phyloP scores from a whole-genome alignment of 2,888 invertebrate genomes.

The Lasioglossum morio region DNA sequence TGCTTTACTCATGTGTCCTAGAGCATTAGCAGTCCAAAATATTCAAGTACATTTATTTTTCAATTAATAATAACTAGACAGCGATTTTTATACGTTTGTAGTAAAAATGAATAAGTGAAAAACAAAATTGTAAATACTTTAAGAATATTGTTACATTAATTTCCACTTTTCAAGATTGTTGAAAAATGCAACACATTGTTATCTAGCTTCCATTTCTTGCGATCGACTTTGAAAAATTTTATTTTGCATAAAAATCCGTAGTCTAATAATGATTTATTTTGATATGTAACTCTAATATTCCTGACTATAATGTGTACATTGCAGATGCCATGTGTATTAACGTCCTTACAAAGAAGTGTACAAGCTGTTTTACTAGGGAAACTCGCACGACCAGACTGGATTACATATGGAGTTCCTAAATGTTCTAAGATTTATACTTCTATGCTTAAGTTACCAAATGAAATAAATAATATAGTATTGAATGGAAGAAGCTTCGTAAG shows the following conservation, averaged over 20 bases:
- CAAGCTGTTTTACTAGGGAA: constrained; percentile 95
- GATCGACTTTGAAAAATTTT: too few species aligned
- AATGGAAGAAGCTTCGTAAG: constrained; percentile 90
- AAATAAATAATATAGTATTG: constrained; percentile 85
- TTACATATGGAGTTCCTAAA: constrained; percentile 93
- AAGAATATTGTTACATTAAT: too few species aligned
- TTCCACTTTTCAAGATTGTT: too few species aligned
- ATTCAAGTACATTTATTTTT: constrained; percentile 87
- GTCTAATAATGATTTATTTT: background rate
- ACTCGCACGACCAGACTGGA: constrained; percentile 94
- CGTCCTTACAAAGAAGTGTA: constrained; percentile 94
- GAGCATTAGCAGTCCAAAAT: constrained; percentile 91
- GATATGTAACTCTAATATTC: background rate
- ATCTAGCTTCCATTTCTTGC: too few species aligned
- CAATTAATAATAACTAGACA: background rate
- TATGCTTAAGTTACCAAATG: constrained; percentile 86
- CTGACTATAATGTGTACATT: constrained; percentile 71
- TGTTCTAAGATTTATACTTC: constrained; percentile 90
- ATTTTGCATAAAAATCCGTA: too few species aligned
- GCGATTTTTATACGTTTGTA: too few species aligned
- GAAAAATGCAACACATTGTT: too few species aligned
- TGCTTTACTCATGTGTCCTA: constrained; percentile 94
- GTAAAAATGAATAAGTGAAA: too few species aligned
- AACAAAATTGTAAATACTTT: too few species aligned
- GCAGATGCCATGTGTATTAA: constrained; percentile 93